These are phyloP conservation scores for Hesperophylax magnus DNA, from an alignment of 1,140 invertebrate genomes.

Conservation along the genomic window DNA sequence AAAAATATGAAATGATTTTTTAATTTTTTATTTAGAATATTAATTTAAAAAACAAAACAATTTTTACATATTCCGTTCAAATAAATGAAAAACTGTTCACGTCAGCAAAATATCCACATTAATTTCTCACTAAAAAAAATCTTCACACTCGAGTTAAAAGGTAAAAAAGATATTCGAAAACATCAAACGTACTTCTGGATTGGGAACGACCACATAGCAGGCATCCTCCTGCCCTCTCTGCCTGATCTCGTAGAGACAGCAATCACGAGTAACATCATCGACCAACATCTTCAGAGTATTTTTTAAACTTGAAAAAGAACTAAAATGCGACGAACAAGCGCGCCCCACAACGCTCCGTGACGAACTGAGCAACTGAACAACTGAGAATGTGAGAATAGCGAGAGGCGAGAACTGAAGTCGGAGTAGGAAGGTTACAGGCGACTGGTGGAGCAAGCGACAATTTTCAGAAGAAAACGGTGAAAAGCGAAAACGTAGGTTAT, in stretches of 20 bases:
- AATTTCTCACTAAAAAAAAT: too few relatives aligned
- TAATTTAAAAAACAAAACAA: too few relatives aligned
- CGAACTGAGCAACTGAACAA: constrained; percentile 24
- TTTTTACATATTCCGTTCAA: too few relatives aligned
- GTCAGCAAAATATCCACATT: too few relatives aligned
- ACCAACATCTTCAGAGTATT: constrained; percentile 64
- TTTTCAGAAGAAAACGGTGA: neutral
- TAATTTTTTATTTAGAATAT: too few relatives aligned
- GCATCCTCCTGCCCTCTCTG: constrained; percentile 74
- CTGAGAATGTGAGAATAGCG: neutral
- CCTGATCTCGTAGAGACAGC: constrained; percentile 75
- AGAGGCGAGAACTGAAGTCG: neutral
- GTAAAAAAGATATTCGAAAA: neutral
- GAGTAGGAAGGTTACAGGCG: too few relatives aligned
- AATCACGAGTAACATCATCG: constrained; percentile 66
- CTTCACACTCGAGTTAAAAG: too few relatives aligned
- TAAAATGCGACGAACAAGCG: neutral
- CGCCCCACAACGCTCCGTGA: neutral
- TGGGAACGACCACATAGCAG: constrained; percentile 77
- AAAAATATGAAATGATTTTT: too few relatives aligned
- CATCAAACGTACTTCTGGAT: constrained; percentile 71
- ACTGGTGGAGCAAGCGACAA: too few relatives aligned
- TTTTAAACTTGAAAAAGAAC: neutral
- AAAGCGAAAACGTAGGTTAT: neutral
- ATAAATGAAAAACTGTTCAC: too few relatives aligned